Evolutionary conservation across 1,140 invertebrate genomes (phyloP).

Genomic region (Melitaea cinxia): DNA sequence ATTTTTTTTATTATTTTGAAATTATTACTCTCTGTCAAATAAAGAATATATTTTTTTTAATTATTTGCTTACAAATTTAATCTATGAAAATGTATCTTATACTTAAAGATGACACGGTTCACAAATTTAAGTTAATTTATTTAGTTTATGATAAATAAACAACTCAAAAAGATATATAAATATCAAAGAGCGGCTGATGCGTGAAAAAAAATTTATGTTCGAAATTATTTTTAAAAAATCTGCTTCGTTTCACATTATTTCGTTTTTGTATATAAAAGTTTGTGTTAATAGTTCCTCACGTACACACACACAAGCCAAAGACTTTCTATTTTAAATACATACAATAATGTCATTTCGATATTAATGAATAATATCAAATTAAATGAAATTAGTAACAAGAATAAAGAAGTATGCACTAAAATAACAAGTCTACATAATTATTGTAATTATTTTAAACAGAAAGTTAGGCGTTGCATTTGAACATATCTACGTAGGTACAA

Average conservation of each 20-base stretch:
- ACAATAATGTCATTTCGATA: not conserved
- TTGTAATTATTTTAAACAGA: not conserved
- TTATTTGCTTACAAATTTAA: no score
- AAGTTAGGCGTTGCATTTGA: no score
- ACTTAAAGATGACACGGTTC: no score
- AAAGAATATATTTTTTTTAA: no score
- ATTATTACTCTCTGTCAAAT: conserved; percentile 1
- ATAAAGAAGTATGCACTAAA: no score
- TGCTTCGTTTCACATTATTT: not conserved
- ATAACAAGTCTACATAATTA: no score
- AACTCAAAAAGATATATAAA: no score
- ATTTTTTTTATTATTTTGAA: conserved; percentile 19
- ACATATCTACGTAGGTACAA: not conserved
- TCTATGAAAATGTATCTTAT: no score
- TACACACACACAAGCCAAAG: not conserved
- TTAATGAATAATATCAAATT: not conserved
- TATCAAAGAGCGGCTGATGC: not conserved
- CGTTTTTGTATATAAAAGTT: conserved; percentile 1
- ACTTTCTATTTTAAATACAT: not conserved
- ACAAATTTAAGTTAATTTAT: no score
- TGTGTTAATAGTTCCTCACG: conserved; percentile 6
- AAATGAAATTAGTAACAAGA: no score
- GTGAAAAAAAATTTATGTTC: not conserved
- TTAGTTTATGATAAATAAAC: no score
- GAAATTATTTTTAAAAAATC: not conserved